Evolutionary conservation across 2,113 vertebrate species (phyloP), one percentile per base, ranked within the genome.

Genomic region (Taxidea taxus): DNA sequence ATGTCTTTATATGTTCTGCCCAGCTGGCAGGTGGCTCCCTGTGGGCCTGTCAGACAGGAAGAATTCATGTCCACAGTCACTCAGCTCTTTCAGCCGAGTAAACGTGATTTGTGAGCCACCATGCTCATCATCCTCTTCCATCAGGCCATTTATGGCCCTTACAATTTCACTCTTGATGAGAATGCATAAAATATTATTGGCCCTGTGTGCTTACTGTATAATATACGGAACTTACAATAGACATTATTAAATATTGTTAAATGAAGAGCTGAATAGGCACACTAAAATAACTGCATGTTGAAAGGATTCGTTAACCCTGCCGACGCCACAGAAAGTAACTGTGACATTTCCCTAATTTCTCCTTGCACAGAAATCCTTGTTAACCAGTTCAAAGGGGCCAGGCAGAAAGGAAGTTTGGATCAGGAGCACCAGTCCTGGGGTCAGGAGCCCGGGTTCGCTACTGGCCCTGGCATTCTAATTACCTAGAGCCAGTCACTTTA

Each of bases 161-260:
- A 92, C 90, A 88, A 92, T 94, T 95, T 94, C 87, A 82, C 44
- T 98, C 91, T 90, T 97, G 91, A 97, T 88, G 93, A 96, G 97
- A 96, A 97, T 83, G 47, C 94, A 96, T 98, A 98, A 97, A 97
- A 94, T 80, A 78, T 97, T 92, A 97, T 75, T 95, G 97, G 93
- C 66, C 90, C 96, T 95, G n/a, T 90, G 97, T 95, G 95, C 92
- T 94, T 95, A 64, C 81, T 92, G 51, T 74, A 74, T 96, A 94
- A 97, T 68, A 97, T 85, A 97, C 0, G 0, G 96, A 90, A 96
- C n/a, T 77, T 90, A 85, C 49, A 74, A 93, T 20, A 82, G 96
- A 81, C 39, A 11, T 77, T 93, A 90, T 97, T 97, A 97, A 95
- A 93, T 86, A 97, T 23, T 78, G 92, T 96, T 95, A 94, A 97